Evolutionary conservation across 2,888 invertebrate species (phyloP), one percentile per base, ranked within the genome.

Genomic region (Rotaria magnacalcarata): DNA sequence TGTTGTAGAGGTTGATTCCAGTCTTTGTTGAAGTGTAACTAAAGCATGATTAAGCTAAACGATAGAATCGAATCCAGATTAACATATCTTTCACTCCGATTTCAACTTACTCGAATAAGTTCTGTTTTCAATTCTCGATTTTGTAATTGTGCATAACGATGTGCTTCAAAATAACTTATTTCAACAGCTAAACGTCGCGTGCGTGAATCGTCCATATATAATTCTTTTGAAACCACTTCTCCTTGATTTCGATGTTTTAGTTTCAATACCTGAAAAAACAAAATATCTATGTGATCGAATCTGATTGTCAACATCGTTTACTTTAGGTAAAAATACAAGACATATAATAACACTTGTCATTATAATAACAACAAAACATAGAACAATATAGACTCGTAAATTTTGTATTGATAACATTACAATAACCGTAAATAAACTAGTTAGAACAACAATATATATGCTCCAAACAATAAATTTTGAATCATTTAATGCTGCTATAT

Each of bases 401-500:
- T 47, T 80, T 47, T n/a, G 47, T 80, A 47, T 80, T 10, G 47
- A 80, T 47, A 47, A 14, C 43, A 80, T 43, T 6, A 80, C 41
- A 43, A 34, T 47, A n/a, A 80, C 47, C 19, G 80, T 47, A 80
- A 80, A 80, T 47, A 80, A 43, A 47, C 80, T 80, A 16, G 80
- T 80, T 80, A 80, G 11, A 14, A 80, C 47, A 80, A 80, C 80
- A 24, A 34, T 80, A 80, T 80, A 80, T 14, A 80, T 80, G n/a
- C 47, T 47, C 80, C 80, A 80, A 47, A 43, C 80, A 47, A 80
- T 80, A n/a, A 47, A 80, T 47, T 47, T 43, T 24, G 80, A 80
- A 80, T 80, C 80, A 47, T 80, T 80, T 47, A 80, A 80, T n/a
- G 80, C 80, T 43, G 80, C 24, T 80, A 80, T 80, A 47, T 80